phyloP scores from a whole-genome alignment of 2,888 invertebrate species.

The Lepidochitona cinerea region DNA sequence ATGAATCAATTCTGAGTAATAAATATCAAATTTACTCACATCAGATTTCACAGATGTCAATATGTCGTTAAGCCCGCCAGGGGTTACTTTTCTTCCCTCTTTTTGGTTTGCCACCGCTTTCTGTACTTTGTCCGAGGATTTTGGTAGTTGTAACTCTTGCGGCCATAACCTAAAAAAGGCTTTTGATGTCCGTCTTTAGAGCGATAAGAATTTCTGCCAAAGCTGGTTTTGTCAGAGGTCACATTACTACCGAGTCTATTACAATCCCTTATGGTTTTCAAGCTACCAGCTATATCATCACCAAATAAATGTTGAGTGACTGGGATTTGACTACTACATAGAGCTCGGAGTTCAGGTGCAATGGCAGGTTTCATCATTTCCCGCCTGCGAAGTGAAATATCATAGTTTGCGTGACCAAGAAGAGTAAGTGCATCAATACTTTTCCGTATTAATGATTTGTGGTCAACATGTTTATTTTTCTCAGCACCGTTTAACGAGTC shows the following conservation, averaged over 20 bases:
- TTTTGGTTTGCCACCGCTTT: neutral
- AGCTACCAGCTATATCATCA: conserved; percentile 12
- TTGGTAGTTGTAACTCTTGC: neutral
- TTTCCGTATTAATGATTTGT: neutral
- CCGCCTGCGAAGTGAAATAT: conserved; percentile 1
- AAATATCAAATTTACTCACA: neutral
- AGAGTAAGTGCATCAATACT: conserved; percentile 6
- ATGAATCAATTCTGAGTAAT: neutral
- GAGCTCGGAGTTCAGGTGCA: neutral
- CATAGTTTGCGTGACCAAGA: conserved; percentile 14
- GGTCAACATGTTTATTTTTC: neutral
- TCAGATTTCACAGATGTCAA: neutral
- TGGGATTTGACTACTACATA: neutral
- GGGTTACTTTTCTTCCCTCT: neutral
- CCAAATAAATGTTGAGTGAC: conserved; percentile 8
- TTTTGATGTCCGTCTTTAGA: neutral
- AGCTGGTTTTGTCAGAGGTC: neutral
- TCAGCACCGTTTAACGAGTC: neutral
- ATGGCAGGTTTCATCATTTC: conserved; percentile 9
- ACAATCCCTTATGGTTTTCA: conserved; percentile 12
- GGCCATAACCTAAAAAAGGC: neutral
- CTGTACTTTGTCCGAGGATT: neutral
- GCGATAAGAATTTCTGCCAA: neutral
- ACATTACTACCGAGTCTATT: conserved; percentile 3
- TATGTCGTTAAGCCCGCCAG: neutral